Percentiles rank a stretch among this genome's conserved stretches.
These are phyloP conservation scores for Chymomyza fuscimana DNA, from an alignment of 2,888 invertebrate species.

Conservation along the genomic window DNA sequence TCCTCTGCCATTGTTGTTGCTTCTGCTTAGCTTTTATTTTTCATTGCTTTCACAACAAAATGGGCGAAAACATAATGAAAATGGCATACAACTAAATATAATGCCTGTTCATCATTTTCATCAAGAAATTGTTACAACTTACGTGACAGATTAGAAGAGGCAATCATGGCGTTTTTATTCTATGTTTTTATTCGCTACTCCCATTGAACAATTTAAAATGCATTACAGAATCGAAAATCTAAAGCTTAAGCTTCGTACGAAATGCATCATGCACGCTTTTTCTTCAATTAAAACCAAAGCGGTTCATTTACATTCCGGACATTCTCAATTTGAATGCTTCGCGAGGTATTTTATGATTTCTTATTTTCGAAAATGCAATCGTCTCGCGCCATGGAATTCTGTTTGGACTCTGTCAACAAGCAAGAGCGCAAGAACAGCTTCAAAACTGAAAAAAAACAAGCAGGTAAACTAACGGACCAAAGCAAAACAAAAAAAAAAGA, in stretches of 20 bases:
- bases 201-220: conserved; percentile 57
- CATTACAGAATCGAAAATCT: conserved; percentile 31
- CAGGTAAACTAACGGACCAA: conserved; percentile 2
- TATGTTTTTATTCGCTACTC: too few relatives aligned
- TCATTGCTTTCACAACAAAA: conserved; percentile 20
- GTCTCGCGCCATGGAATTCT: conserved; percentile 39
- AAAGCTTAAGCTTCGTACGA: background rate
- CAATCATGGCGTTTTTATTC: background rate
- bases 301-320: background rate
- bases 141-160: conserved; percentile 67
- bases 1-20: conserved; percentile 9
- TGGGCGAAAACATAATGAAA: conserved; percentile 52
- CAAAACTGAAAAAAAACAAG: conserved; percentile 5
- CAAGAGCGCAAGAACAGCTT: too few relatives aligned
- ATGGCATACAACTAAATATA: conserved; percentile 63
- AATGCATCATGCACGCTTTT: background rate
- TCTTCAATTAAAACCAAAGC: background rate
- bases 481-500: background rate
- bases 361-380: too few relatives aligned
- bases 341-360: background rate
- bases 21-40: conserved; percentile 48
- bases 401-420: too few relatives aligned
- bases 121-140: conserved; percentile 63
- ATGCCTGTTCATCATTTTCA: conserved; percentile 66
- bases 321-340: background rate